phyloP scores from a whole-genome alignment of 35 echinoderm and acorn worm species.

The Hemicentrotus pulcherrimus region DNA sequence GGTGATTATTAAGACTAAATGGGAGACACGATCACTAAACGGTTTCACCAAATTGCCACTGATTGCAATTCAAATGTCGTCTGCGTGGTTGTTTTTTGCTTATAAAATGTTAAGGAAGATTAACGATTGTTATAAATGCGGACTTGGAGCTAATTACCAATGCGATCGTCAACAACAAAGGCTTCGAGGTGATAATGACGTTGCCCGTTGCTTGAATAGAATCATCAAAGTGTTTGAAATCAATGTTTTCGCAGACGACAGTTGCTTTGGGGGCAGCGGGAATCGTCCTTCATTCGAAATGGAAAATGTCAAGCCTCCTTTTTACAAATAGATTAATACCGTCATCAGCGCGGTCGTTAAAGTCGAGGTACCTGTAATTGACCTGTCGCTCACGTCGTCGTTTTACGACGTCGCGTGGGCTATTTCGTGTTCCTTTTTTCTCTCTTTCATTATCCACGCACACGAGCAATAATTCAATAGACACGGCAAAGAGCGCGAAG shows the following conservation, averaged over 20 bases:
- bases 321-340: slow-evolving; percentile 14
- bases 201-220: neutral
- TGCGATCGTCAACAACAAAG: neutral
- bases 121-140: neutral
- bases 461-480: neutral
- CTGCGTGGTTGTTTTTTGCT: too few species aligned
- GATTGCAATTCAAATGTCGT: neutral
- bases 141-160: neutral
- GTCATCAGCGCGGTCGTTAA: neutral
- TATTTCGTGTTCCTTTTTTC: neutral
- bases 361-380: neutral
- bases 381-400: slow-evolving; percentile 7
- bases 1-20: neutral
- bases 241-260: neutral
- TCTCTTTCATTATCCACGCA: neutral
- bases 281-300: neutral
- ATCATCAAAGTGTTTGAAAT: neutral
- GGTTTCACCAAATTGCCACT: neutral
- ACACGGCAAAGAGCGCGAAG: neutral
- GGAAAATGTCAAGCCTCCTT: neutral
- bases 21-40: neutral
- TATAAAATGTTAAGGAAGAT: neutral
- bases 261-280: neutral
- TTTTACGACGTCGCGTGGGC: slow-evolving; percentile 10
- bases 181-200: neutral